A percentile compares a stretch with the other conserved stretches of the same genome.
Conservation (phyloP, 2,888 invertebrate genomes). For the Pristionchus exspectatus region DNA sequence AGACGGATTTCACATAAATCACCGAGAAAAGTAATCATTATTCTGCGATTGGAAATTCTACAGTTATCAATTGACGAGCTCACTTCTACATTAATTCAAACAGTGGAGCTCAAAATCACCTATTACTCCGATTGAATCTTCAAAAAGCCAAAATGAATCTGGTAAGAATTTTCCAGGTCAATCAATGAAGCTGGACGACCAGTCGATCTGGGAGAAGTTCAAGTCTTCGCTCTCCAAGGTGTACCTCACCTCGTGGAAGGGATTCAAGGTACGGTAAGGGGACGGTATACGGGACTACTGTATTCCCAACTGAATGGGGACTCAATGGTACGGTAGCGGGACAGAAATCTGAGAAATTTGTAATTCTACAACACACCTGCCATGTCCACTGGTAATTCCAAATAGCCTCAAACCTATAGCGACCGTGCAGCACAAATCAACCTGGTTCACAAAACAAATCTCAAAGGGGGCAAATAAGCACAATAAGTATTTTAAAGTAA, state of each 20-base stretch:
- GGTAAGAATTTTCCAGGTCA: conserved; percentile 63
- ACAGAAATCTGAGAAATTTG: background rate
- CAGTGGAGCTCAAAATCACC: background rate
- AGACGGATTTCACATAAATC: too few species aligned
- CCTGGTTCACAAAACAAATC: background rate
- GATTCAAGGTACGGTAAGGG: conserved; percentile 84
- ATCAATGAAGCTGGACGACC: conserved; percentile 76
- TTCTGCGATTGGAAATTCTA: too few species aligned
- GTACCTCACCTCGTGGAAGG: conserved; percentile 92
- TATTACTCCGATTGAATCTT: background rate
- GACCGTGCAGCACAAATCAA: background rate
- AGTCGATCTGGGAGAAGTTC: conserved; percentile 81
- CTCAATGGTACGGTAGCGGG: background rate
- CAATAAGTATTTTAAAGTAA: background rate
- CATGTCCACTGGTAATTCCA: too few species aligned
- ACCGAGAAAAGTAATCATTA: too few species aligned
- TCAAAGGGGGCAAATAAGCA: background rate
- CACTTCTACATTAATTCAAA: background rate
- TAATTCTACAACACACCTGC: too few species aligned
- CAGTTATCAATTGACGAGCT: background rate
- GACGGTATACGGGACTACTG: background rate
- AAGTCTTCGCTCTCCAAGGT: conserved; percentile 90
- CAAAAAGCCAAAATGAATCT: too few species aligned
- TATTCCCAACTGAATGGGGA: too few species aligned
- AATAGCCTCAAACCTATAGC: background rate